phyloP scores from a whole-genome alignment of 1,140 invertebrate genomes.

The Formica selysi region DNA sequence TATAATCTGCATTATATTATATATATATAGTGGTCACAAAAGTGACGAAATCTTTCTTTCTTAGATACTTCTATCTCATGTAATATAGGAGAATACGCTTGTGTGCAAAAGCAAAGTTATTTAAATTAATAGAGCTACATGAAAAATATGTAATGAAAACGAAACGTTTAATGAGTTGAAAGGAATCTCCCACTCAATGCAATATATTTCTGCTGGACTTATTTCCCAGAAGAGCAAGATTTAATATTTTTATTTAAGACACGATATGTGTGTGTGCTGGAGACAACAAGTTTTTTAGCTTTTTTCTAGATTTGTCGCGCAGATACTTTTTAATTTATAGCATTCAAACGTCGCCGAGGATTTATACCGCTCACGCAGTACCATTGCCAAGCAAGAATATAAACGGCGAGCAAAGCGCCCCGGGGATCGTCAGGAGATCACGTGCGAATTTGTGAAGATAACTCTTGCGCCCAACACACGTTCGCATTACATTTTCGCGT shows the following conservation, averaged over 20 bases:
- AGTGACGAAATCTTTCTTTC: background rate
- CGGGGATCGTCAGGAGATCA: slow-evolving; percentile 21
- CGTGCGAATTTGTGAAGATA: slow-evolving; percentile 53
- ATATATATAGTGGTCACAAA: background rate
- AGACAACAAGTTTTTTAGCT: slow-evolving; percentile 4
- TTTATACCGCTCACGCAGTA: slow-evolving; percentile 34
- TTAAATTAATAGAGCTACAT: background rate
- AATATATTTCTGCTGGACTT: background rate
- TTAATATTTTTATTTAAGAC: slow-evolving; percentile 30
- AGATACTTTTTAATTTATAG: slow-evolving; percentile 58
- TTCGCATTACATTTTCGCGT: background rate
- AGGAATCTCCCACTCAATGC: background rate
- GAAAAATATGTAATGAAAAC: background rate
- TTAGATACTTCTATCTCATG: background rate
- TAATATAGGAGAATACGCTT: background rate
- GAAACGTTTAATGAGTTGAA: background rate
- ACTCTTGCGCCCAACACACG: background rate
- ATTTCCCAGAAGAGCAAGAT: background rate
- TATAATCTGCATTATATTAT: background rate
- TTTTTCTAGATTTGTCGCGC: slow-evolving; percentile 39
- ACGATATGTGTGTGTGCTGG: too few species aligned
- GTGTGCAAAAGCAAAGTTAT: background rate
- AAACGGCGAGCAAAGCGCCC: slow-evolving; percentile 34
- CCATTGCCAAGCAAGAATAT: slow-evolving; percentile 48
- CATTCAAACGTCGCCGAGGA: slow-evolving; percentile 34